Percentiles rank a stretch among this genome's conserved stretches.
phyloP scores from a whole-genome alignment of 2,113 vertebrate species.

The Alethe diademata region DNA sequence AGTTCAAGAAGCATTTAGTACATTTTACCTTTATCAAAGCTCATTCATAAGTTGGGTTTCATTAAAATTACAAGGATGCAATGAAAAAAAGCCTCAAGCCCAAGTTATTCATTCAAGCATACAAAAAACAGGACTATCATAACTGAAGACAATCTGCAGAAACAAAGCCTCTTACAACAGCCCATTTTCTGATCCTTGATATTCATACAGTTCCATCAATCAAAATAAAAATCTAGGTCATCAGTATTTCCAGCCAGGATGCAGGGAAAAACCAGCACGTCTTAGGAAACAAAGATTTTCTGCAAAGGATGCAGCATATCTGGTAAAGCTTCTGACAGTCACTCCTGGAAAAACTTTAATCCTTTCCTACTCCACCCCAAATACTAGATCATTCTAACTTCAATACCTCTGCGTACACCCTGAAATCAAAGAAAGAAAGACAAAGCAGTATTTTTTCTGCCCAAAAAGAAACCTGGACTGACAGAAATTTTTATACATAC shows the following conservation, averaged over 20 bases:
- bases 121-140: not conserved
- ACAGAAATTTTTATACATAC: not conserved
- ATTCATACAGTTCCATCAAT: slow-evolving; percentile 16
- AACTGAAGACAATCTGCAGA: slow-evolving; percentile 23
- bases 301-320: not conserved
- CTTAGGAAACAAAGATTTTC: not conserved
- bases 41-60: not conserved
- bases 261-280: not conserved
- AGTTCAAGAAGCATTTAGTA: not conserved
- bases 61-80: slow-evolving; percentile 12
- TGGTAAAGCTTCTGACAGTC: not conserved
- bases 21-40: slow-evolving; percentile 12
- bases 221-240: slow-evolving; percentile 53
- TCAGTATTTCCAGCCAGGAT: slow-evolving; percentile 20
- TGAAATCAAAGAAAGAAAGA: not conserved
- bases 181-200: slow-evolving; percentile 16
- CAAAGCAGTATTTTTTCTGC: not conserved
- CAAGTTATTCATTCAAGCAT: not conserved
- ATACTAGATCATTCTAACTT: not conserved
- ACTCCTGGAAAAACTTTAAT: not conserved
- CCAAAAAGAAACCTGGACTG: not conserved
- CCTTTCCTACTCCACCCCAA: not conserved
- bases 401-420: not conserved
- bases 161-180: slow-evolving; percentile 31
- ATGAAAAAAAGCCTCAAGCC: not conserved